Conservation (phyloP, 2,113 vertebrate species). For the Scytalopus superciliaris region DNA sequence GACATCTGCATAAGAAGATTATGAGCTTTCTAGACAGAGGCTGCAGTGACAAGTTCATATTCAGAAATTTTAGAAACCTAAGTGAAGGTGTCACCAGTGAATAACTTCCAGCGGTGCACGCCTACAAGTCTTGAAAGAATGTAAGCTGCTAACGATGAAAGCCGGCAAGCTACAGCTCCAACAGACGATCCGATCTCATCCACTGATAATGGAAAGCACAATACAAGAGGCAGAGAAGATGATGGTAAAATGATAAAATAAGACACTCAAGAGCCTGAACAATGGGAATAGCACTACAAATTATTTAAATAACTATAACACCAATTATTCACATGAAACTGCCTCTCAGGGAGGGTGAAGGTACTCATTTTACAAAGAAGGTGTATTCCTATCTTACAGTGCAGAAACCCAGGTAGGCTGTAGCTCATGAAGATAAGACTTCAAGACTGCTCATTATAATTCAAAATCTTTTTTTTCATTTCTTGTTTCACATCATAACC, state of each 20-base stretch:
- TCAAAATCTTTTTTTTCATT: background rate
- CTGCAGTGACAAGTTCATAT: background rate
- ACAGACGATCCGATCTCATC: background rate
- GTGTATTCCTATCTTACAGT: background rate
- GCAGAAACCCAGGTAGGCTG: background rate
- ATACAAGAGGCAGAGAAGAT: background rate
- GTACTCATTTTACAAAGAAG: background rate
- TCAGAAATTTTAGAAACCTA: background rate
- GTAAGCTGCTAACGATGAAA: background rate
- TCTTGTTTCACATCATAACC: background rate
- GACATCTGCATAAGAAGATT: background rate
- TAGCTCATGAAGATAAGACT: background rate
- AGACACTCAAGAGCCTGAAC: background rate
- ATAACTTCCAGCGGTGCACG: background rate
- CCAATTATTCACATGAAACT: background rate
- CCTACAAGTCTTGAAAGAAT: background rate
- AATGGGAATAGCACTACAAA: background rate
- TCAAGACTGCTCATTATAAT: background rate
- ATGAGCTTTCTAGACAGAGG: background rate
- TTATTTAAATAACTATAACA: background rate
- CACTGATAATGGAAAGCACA: background rate
- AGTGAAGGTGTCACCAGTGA: background rate
- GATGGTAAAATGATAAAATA: background rate
- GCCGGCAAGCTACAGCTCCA: background rate
- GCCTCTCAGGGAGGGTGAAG: background rate